phyloP scores from a whole-genome alignment of 2,888 invertebrate species.

The Perdita meconis region DNA sequence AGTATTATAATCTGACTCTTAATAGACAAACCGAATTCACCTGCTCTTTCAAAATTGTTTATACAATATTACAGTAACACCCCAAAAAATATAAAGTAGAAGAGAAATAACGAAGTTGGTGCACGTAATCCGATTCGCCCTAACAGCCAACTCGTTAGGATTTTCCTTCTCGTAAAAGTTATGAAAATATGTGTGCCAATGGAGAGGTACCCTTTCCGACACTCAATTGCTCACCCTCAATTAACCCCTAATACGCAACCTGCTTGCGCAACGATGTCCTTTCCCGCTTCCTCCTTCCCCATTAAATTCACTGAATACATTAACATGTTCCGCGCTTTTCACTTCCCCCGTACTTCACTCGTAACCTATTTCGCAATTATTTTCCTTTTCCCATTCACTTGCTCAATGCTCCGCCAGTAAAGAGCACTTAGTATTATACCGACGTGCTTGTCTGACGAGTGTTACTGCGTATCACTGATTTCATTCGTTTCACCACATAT shows the following conservation, averaged over 20 bases:
- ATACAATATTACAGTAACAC: too few relatives aligned
- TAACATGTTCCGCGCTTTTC: constrained; percentile 14
- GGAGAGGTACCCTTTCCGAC: constrained; percentile 27
- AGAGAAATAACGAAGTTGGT: too few relatives aligned
- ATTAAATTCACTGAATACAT: constrained; percentile 18
- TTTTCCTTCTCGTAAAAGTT: constrained; percentile 41
- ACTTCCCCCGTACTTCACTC: constrained; percentile 3
- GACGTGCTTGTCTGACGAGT: constrained; percentile 8
- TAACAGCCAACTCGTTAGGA: not conserved
- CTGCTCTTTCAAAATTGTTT: too few relatives aligned
- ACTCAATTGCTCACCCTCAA: constrained; percentile 51
- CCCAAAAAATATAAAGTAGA: too few relatives aligned
- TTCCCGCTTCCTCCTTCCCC: not conserved
- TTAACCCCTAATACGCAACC: constrained; percentile 37
- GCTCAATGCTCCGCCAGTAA: not conserved
- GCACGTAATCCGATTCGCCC: not conserved
- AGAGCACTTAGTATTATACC: constrained; percentile 16
- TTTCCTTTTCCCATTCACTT: constrained; percentile 13
- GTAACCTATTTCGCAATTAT: constrained; percentile 18
- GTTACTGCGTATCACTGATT: constrained; percentile 3
- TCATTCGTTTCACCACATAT: constrained; percentile 1
- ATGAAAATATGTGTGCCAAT: constrained; percentile 50
- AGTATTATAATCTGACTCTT: too few relatives aligned
- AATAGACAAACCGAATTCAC: too few relatives aligned
- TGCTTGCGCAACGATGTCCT: not conserved